Conservation (phyloP, 1,140 invertebrate species). For the Drosophila fuyamai region DNA sequence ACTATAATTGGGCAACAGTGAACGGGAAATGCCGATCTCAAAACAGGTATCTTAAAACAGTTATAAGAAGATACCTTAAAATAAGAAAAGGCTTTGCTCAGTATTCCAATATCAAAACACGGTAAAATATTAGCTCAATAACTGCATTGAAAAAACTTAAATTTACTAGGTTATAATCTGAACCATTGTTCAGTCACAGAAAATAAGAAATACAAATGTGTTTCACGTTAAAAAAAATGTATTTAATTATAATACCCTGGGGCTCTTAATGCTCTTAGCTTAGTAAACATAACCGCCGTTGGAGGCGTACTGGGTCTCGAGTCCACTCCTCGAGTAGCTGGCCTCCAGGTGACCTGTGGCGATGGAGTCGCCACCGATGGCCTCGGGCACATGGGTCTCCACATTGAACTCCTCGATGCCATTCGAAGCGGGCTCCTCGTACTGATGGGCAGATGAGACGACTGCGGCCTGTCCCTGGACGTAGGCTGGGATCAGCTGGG, state of each 20-base stretch:
- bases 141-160: too few relatives aligned
- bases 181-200: background rate
- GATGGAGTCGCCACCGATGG: slow-evolving; percentile 57
- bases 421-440: slow-evolving; percentile 60
- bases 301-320: slow-evolving; percentile 63
- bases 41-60: slow-evolving; percentile 4
- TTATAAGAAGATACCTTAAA: background rate
- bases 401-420: slow-evolving; percentile 67
- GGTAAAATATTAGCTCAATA: too few relatives aligned
- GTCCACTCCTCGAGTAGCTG: background rate
- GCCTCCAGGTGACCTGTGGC: slow-evolving; percentile 43
- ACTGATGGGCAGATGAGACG: slow-evolving; percentile 38
- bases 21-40: background rate
- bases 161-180: too few relatives aligned
- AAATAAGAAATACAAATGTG: background rate
- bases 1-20: slow-evolving; percentile 19
- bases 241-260: slow-evolving; percentile 11
- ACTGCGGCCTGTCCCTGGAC: slow-evolving; percentile 38
- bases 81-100: too few relatives aligned
- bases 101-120: too few relatives aligned
- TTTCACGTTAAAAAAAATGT: slow-evolving; percentile 5
- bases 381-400: slow-evolving; percentile 56
- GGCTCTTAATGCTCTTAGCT: background rate
- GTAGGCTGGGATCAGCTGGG: slow-evolving; percentile 30
- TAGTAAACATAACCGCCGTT: slow-evolving; percentile 75